Conservation (phyloP, 2,797 vertebrate genomes). For the Poeciliopsis paucimaculata region DNA sequence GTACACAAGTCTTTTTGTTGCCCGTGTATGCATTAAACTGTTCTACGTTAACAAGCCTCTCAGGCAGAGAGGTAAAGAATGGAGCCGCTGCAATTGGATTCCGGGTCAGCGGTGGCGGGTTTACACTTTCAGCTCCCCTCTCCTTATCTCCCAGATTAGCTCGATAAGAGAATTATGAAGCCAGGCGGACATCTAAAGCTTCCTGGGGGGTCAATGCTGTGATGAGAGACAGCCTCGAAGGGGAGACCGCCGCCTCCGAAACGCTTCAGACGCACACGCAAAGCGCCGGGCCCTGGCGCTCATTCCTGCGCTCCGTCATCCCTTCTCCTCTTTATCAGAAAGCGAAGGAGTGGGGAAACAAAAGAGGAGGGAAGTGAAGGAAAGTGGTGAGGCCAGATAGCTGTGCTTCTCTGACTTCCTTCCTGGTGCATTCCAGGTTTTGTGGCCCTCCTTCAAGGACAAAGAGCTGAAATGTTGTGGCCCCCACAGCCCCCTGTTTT, state of each 20-base stretch:
- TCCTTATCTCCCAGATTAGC: conserved; percentile 84
- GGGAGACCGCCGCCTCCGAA: conserved; percentile 74
- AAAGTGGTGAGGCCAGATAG: conserved; percentile 74
- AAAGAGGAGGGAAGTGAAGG: conserved; percentile 69
- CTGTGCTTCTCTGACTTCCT: conserved; percentile 78
- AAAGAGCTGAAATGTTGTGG: conserved; percentile 65
- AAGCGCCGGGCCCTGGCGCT: conserved; percentile 32
- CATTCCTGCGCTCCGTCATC: conserved; percentile 68
- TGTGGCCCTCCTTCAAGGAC: conserved; percentile 80
- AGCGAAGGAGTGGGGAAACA: conserved; percentile 68
- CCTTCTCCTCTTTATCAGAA: conserved; percentile 69
- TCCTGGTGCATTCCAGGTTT: conserved; percentile 81
- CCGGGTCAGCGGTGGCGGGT: conserved; percentile 75
- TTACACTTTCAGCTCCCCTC: conserved; percentile 85
- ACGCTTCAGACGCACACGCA: conserved; percentile 62
- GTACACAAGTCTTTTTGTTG: conserved; percentile 42
- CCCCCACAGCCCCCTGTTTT: neutral
- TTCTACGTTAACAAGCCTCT: conserved; percentile 62
- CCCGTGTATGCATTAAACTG: conserved; percentile 39
- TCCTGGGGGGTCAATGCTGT: conserved; percentile 85
- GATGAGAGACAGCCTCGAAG: conserved; percentile 85
- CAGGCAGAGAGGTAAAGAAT: conserved; percentile 77
- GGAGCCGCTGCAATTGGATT: conserved; percentile 77
- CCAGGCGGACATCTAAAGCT: conserved; percentile 84
- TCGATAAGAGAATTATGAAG: conserved; percentile 88